These are phyloP conservation scores for Sorex araneus DNA, from an alignment of 2,113 vertebrate species.

Conservation along the genomic window DNA sequence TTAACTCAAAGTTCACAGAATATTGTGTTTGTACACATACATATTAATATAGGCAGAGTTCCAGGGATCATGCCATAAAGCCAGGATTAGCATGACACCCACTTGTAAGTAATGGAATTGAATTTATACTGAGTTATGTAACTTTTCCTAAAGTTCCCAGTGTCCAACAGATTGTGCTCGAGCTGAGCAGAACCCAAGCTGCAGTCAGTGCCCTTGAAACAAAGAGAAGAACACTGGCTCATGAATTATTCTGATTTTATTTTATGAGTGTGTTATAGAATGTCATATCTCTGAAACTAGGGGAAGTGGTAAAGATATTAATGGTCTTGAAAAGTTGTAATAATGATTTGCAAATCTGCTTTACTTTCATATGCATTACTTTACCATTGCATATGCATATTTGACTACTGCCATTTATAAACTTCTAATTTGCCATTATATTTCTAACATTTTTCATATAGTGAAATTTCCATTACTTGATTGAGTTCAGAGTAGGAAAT, in stretches of 20 bases:
- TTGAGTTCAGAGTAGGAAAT: neutral
- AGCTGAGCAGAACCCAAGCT: neutral
- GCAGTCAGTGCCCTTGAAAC: neutral
- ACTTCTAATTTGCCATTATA: neutral
- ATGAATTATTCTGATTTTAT: constrained; percentile 17
- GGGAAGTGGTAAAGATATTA: constrained; percentile 21
- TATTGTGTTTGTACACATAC: neutral
- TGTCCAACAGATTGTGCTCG: neutral
- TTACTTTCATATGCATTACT: neutral
- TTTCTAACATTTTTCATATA: constrained; percentile 38
- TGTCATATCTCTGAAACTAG: neutral
- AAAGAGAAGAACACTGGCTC: neutral
- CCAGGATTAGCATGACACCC: neutral
- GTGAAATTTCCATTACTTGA: constrained; percentile 47
- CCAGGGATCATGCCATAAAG: neutral
- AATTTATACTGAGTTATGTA: neutral
- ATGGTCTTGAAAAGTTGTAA: neutral
- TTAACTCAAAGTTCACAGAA: neutral
- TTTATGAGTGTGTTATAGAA: neutral
- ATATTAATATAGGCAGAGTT: neutral
- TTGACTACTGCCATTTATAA: neutral
- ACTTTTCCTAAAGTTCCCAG: neutral
- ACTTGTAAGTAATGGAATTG: neutral
- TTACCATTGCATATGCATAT: neutral
- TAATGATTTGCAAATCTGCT: constrained; percentile 43